Evolutionary conservation across 2,113 vertebrate genomes (phyloP), one percentile per base, ranked within the genome.

Genomic region (Perognathus longimembris): DNA sequence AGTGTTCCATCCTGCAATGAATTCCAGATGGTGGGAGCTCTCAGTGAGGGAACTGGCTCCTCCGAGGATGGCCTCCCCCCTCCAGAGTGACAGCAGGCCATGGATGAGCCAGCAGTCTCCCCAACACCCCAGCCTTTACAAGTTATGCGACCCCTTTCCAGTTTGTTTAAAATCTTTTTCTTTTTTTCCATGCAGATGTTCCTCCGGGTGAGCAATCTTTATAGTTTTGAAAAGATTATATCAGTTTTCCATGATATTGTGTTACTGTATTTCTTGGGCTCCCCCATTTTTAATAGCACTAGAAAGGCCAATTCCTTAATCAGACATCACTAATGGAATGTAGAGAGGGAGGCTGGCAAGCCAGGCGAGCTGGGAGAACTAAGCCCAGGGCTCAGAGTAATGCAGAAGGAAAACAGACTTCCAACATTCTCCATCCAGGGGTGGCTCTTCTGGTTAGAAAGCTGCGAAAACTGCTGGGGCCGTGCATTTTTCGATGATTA

Each of bases 191-290:
- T 97, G 97, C 98, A 98, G 98, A 98, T 98, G 98, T 98, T 98
- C 97, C 98, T 98, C 94, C 75, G 97, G 98, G 98, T 98, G 98
- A 98, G 97, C 98, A 97, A 97, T 98, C 98, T 98, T 98, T 98
- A 98, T 98, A 97, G 98, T 98, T 98, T 98, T 98, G 97, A 98
- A 97, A 98, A 98, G 98, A 98, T 98, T 97, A 97, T 98, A 98
- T 98, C 98, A 97, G 98, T 98, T 98, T 98, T 98, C 98, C 97
- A 95, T 96, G 97, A 97, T 98, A 98, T 98, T 98, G 98, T 97
- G 96, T 98, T 98, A 98, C 98, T 98, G 98, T 98, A 96, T 98
- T 98, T 98, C 98, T 98, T 98, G 98, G 97, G 97, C 83, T 85
- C 84, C 90, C 94, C 75, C 96, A 97, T 97, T 97, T 97, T 81